Evolutionary conservation across 2,113 vertebrate genomes (phyloP).

Genomic region (Hassar affinis): DNA sequence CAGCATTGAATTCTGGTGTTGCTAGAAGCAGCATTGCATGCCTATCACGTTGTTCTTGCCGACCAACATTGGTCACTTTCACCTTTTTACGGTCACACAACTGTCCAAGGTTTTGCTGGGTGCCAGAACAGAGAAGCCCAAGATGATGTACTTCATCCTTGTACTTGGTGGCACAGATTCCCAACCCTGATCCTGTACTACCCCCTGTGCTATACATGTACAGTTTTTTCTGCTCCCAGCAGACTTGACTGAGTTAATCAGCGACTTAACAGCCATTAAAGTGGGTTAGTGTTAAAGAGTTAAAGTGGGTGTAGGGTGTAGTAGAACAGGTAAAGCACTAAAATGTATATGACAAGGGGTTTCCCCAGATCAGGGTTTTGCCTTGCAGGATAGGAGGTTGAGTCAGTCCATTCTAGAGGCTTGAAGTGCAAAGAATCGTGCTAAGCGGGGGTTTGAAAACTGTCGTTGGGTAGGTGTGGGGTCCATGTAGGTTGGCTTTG

Average conservation of each 20-base stretch:
- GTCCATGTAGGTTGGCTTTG: neutral
- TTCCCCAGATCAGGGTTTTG: neutral
- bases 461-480: neutral
- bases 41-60: too few relatives aligned
- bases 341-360: neutral
- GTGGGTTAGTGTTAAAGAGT: too few relatives aligned
- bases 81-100: too few relatives aligned
- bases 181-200: neutral
- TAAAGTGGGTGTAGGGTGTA: too few relatives aligned
- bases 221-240: neutral
- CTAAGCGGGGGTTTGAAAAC: neutral
- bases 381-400: neutral
- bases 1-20: too few relatives aligned
- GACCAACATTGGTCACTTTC: too few relatives aligned
- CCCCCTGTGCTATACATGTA: neutral
- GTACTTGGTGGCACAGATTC: neutral
- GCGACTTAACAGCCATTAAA: neutral
- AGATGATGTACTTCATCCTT: neutral
- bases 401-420: neutral
- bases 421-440: neutral
- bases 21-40: too few relatives aligned
- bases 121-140: neutral
- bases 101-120: too few relatives aligned
- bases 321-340: neutral
- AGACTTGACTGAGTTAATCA: neutral